Conservation (phyloP, 2,888 invertebrate species). For the Cheilosia impressa region DNA sequence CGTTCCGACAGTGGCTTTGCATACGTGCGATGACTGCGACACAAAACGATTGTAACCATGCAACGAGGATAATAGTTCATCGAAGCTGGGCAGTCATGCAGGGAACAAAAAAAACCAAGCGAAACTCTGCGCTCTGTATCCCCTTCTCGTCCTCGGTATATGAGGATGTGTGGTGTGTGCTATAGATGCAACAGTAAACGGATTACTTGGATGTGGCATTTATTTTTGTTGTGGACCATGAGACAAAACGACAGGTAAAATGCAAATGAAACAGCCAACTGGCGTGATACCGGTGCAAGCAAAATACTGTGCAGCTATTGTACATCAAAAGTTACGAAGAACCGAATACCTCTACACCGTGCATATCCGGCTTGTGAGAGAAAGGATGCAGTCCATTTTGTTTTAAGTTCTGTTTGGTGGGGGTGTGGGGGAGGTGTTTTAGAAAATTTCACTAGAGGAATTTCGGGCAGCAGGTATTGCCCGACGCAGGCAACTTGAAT, state of each 20-base stretch:
- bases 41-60: slow-evolving; percentile 45
- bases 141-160: not conserved
- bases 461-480: slow-evolving; percentile 26
- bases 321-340: slow-evolving; percentile 32
- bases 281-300: slow-evolving; percentile 21
- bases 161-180: slow-evolving; percentile 11
- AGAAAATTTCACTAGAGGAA: slow-evolving; percentile 18
- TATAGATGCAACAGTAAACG: slow-evolving; percentile 52
- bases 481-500: not conserved
- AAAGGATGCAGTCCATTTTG: slow-evolving; percentile 47
- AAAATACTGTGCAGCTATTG: not conserved
- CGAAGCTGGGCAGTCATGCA: slow-evolving; percentile 41
- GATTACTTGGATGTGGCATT: slow-evolving; percentile 57
- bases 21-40: slow-evolving; percentile 58
- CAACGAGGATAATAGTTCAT: slow-evolving; percentile 45
- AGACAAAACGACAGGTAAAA: slow-evolving; percentile 48
- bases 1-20: slow-evolving; percentile 16
- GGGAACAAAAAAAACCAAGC: not conserved
- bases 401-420: slow-evolving; percentile 41
- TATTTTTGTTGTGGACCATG: slow-evolving; percentile 8
- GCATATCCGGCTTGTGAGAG: slow-evolving; percentile 41
- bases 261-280: slow-evolving; percentile 59
- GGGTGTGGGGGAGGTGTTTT: slow-evolving; percentile 16
- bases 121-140: not conserved
- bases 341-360: slow-evolving; percentile 22